Evolutionary conservation across 2,113 vertebrate species (phyloP).

Genomic region (Sitta europaea): DNA sequence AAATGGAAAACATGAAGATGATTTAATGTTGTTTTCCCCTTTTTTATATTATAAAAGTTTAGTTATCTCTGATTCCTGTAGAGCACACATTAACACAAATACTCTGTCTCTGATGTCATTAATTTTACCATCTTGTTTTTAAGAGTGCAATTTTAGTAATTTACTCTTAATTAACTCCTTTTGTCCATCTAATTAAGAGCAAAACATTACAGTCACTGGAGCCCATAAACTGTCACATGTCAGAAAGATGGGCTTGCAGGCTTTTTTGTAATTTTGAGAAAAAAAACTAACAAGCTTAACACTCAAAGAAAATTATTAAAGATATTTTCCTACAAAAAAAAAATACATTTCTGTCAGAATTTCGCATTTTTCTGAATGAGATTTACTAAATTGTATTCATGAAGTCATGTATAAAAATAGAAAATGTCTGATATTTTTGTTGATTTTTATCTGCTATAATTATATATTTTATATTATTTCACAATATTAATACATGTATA

Average conservation of each 20-base stretch:
- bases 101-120: neutral
- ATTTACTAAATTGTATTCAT: neutral
- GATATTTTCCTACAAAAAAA: neutral
- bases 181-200: neutral
- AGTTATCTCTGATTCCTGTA: neutral
- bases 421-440: neutral
- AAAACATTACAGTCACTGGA: neutral
- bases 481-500: neutral
- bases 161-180: neutral
- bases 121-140: neutral
- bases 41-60: neutral
- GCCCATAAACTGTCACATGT: neutral
- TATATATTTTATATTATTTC: neutral
- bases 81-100: neutral
- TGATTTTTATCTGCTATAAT: neutral
- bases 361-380: neutral
- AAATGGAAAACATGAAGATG: neutral
- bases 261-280: neutral
- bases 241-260: neutral
- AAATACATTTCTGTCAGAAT: neutral
- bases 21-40: neutral
- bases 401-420: neutral
- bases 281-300: neutral
- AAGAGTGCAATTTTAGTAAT: neutral
- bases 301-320: neutral